Conservation (phyloP, 2,113 vertebrate genomes). For the Tylochromis polylepis region DNA sequence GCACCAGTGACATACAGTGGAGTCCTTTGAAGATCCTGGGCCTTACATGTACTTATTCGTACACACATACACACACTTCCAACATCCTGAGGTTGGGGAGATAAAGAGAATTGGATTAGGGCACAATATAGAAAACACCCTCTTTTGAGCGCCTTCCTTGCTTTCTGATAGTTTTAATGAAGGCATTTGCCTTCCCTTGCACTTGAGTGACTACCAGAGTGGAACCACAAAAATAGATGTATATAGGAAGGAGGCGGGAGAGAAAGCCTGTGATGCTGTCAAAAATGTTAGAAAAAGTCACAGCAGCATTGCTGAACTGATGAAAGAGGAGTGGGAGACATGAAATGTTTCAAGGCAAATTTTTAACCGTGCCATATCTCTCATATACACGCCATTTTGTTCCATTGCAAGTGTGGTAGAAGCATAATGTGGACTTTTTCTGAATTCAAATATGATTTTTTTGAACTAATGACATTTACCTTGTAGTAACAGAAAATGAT, state of each 20-base stretch:
- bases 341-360: neutral
- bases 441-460: neutral
- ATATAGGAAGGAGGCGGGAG: neutral
- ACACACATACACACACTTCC: constrained; percentile 4
- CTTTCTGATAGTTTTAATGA: constrained; percentile 64
- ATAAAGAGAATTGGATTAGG: neutral
- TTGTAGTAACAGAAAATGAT: neutral
- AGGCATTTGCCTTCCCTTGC: constrained; percentile 27
- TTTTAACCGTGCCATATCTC: neutral
- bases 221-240: neutral
- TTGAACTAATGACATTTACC: neutral
- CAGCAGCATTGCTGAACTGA: constrained; percentile 26
- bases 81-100: constrained; percentile 15
- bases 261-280: constrained; percentile 11
- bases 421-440: neutral
- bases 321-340: neutral
- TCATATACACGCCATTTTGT: neutral
- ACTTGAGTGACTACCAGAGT: constrained; percentile 2
- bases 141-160: constrained; percentile 2
- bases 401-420: neutral
- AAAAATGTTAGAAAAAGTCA: constrained; percentile 25
- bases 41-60: constrained; percentile 19
- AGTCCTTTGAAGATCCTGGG: constrained; percentile 57
- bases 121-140: neutral
- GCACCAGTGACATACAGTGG: constrained; percentile 47